A percentile compares a stretch with the other conserved stretches of the same genome.
Conservation (phyloP, 2,797 vertebrate species). For the Hydrocynus forskahlii region DNA sequence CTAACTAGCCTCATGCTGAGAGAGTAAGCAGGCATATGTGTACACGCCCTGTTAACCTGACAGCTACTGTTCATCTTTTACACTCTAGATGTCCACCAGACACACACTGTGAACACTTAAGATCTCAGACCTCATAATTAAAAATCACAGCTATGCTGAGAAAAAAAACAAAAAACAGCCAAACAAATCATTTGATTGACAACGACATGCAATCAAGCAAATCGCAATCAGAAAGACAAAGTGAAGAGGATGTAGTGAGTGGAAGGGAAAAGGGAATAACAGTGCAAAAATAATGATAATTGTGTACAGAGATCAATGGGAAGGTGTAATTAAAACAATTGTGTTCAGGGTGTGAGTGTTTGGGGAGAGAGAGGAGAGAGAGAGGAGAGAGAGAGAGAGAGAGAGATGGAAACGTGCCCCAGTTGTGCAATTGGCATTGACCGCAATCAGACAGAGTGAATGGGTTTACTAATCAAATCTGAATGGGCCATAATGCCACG, state of each 20-base stretch:
- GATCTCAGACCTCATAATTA: not conserved
- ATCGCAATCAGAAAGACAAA: constrained; percentile 60
- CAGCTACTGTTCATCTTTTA: not conserved
- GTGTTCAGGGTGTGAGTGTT: constrained; percentile 39
- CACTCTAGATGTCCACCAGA: not conserved
- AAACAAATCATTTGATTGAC: not conserved
- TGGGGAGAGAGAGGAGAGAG: not conserved
- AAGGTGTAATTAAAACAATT: constrained; percentile 65
- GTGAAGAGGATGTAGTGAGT: constrained; percentile 8
- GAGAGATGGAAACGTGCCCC: not conserved
- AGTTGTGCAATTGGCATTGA: constrained; percentile 63
- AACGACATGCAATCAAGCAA: constrained; percentile 43
- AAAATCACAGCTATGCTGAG: not conserved
- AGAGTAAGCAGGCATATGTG: not conserved
- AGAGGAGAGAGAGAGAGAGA: not conserved
- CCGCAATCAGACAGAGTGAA: constrained; percentile 66
- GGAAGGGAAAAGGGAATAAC: constrained; percentile 4
- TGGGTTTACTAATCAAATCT: constrained; percentile 72
- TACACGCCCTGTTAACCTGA: not conserved
- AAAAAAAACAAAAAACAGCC: not conserved
- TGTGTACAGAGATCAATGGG: constrained; percentile 58
- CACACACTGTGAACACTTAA: not conserved
- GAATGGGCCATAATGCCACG: constrained; percentile 63
- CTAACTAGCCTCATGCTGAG: not conserved
- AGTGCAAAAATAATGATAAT: constrained; percentile 59